Percentiles rank a stretch among this genome's conserved stretches.
Conservation (phyloP, 2,113 vertebrate species). For the Caracal caracal region DNA sequence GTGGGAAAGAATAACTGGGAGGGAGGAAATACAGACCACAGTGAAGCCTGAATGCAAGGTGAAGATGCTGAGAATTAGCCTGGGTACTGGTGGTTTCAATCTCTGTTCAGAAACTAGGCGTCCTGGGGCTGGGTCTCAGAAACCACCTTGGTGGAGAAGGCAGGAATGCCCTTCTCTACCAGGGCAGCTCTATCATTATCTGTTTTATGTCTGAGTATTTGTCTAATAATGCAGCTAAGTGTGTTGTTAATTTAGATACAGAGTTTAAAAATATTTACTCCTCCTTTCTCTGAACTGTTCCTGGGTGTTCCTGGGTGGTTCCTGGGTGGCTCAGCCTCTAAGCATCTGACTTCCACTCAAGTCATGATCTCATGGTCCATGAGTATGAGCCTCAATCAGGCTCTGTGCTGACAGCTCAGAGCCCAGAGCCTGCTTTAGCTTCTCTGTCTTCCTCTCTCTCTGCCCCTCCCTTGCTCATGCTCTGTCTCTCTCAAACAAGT, state of each 20-base stretch:
- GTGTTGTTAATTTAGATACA: background rate
- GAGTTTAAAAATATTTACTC: background rate
- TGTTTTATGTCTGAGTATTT: background rate
- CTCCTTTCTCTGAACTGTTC: background rate
- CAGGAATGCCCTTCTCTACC: background rate
- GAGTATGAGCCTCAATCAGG: too few relatives aligned
- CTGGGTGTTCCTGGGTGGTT: too few relatives aligned
- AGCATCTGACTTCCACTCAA: too few relatives aligned
- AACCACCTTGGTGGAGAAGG: background rate
- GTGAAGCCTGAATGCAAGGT: too few relatives aligned
- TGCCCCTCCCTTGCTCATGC: too few relatives aligned
- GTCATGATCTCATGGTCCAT: too few relatives aligned
- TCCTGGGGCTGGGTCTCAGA: background rate
- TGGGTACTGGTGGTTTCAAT: too few relatives aligned
- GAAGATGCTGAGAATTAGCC: background rate
- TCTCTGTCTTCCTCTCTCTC: too few relatives aligned
- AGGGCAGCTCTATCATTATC: background rate
- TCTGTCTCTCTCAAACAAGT: too few relatives aligned
- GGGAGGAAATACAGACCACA: background rate
- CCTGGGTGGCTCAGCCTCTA: too few relatives aligned
- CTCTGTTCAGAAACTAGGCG: background rate
- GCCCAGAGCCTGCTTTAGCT: too few relatives aligned
- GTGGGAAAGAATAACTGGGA: background rate
- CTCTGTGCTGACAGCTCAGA: too few relatives aligned
- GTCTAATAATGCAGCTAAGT: background rate